phyloP scores from a whole-genome alignment of 2,797 vertebrate genomes.

The Spinibarbus caldwelli region DNA sequence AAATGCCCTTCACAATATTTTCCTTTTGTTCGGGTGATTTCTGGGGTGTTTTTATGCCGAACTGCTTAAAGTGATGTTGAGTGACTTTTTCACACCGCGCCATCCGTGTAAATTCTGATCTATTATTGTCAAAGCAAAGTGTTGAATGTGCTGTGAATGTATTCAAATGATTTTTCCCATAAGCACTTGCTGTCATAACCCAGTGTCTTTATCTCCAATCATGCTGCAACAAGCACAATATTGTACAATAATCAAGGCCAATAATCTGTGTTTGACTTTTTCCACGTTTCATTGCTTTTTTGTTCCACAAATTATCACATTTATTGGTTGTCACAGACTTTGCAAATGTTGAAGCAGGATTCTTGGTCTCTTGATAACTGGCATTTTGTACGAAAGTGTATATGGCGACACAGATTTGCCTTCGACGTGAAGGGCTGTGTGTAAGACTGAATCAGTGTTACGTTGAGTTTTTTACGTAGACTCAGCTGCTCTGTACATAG shows the following conservation, averaged over 20 bases:
- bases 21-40: slow-evolving; percentile 32
- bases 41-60: slow-evolving; percentile 45
- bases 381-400: slow-evolving; percentile 14
- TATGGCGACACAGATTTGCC: neutral
- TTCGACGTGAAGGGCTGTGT: neutral
- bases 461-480: slow-evolving; percentile 28
- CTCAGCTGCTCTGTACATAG: slow-evolving; percentile 58
- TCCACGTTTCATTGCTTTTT: neutral
- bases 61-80: slow-evolving; percentile 61
- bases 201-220: slow-evolving; percentile 40
- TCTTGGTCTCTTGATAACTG: neutral
- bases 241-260: slow-evolving; percentile 42
- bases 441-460: slow-evolving; percentile 35
- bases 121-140: slow-evolving; percentile 49
- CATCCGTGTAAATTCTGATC: slow-evolving; percentile 57
- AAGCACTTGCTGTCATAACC: slow-evolving; percentile 57
- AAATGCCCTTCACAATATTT: slow-evolving; percentile 58
- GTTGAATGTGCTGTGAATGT: slow-evolving; percentile 50
- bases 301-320: neutral
- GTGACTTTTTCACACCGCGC: slow-evolving; percentile 56
- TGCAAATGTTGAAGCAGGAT: neutral
- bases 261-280: slow-evolving; percentile 8
- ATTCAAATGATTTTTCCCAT: slow-evolving; percentile 34
- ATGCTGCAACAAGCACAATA: slow-evolving; percentile 48
- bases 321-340: slow-evolving; percentile 11